These are phyloP conservation scores for Micrasema longulum DNA, from an alignment of 1,140 invertebrate genomes.

Conservation along the genomic window DNA sequence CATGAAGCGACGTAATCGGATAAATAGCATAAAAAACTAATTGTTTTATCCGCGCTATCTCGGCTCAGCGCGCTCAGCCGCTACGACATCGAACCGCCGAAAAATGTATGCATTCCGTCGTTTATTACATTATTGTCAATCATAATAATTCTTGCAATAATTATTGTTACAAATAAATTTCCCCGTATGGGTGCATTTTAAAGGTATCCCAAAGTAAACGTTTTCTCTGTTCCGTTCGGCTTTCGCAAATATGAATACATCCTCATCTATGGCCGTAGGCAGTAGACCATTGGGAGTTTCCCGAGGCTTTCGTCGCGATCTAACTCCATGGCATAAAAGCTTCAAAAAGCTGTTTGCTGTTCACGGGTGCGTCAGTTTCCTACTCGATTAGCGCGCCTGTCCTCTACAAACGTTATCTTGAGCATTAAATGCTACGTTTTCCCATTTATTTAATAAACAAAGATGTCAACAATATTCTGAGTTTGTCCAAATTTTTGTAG, in stretches of 20 bases:
- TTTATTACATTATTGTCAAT: background rate
- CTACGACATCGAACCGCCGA: background rate
- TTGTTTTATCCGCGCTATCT: background rate
- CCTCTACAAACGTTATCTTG: no score
- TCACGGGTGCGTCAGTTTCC: no score
- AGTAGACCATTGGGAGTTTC: background rate
- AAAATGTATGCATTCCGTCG: background rate
- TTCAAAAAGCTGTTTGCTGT: background rate
- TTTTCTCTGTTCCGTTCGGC: slow-evolving; percentile 19
- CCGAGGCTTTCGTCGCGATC: slow-evolving; percentile 4
- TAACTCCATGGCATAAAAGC: background rate
- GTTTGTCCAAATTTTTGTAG: no score
- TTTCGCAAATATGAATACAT: slow-evolving; percentile 11
- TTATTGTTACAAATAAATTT: background rate
- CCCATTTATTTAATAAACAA: no score
- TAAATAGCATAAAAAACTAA: slow-evolving; percentile 16
- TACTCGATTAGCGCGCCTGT: no score
- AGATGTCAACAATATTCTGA: no score
- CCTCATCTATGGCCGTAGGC: slow-evolving; percentile 23
- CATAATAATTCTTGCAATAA: background rate
- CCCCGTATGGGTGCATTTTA: background rate
- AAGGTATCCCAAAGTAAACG: background rate
- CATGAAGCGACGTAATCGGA: slow-evolving; percentile 4
- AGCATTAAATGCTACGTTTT: no score
- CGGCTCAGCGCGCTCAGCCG: background rate